Evolutionary conservation across 2,888 invertebrate genomes (phyloP).

Genomic region (Willowsia nigromaculata): DNA sequence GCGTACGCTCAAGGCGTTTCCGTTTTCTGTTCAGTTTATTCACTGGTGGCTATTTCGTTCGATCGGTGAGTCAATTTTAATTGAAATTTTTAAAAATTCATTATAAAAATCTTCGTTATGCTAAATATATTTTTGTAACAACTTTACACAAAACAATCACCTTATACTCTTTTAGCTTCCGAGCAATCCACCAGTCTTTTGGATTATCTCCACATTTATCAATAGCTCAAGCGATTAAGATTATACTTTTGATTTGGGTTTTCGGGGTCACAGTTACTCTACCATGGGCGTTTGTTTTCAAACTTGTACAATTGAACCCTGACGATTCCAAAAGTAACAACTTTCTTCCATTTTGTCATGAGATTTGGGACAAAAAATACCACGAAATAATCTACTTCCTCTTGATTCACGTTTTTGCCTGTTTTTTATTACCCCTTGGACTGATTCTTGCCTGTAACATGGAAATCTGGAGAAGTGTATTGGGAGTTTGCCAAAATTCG

Average conservation of each 20-base stretch:
- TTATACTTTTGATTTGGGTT: background rate
- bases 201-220: background rate
- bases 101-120: too few species aligned
- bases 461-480: background rate
- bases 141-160: too few species aligned
- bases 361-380: background rate
- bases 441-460: background rate
- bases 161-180: background rate
- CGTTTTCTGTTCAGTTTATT: background rate
- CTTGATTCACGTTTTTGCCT: background rate
- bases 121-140: too few species aligned
- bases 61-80: too few species aligned
- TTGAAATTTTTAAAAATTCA: too few species aligned
- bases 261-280: background rate
- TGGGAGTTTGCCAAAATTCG: background rate
- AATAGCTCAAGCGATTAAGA: background rate
- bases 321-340: background rate
- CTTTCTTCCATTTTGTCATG: background rate
- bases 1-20: background rate
- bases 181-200: background rate
- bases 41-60: background rate
- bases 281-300: background rate
- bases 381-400: slow-evolving; percentile 3
- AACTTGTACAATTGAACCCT: background rate
- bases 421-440: background rate